phyloP scores from a whole-genome alignment of 2,797 vertebrate species.

The Centroberyx gerrardi region DNA sequence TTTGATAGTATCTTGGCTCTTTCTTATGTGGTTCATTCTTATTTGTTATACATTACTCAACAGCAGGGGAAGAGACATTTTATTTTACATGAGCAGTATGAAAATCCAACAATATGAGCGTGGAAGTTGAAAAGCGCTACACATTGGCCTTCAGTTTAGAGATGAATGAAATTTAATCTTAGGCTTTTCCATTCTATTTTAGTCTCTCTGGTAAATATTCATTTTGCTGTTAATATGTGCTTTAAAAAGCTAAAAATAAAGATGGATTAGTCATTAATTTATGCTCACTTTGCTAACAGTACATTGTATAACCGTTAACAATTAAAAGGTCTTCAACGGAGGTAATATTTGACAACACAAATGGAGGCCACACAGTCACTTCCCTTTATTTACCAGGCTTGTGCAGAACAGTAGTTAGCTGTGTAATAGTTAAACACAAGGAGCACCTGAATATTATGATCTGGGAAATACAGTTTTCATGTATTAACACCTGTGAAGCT shows the following conservation, averaged over 20 bases:
- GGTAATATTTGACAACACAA: not conserved
- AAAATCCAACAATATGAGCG: not conserved
- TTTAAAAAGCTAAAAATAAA: not conserved
- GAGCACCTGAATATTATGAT: not conserved
- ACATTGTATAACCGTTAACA: not conserved
- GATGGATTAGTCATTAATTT: not conserved
- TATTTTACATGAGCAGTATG: not conserved
- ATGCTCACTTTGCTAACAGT: not conserved
- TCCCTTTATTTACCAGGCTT: not conserved
- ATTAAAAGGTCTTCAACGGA: not conserved
- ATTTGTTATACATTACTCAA: constrained; percentile 2
- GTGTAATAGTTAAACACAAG: not conserved
- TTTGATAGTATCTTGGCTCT: constrained; percentile 14
- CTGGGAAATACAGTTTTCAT: not conserved
- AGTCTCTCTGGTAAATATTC: not conserved
- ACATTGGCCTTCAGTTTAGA: not conserved
- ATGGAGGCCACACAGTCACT: not conserved
- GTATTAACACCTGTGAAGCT: not conserved
- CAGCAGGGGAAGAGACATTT: not conserved
- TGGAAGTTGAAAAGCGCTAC: too few species aligned
- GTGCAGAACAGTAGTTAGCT: not conserved
- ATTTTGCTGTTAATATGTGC: not conserved
- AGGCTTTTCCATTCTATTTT: not conserved
- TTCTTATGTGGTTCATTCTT: not conserved
- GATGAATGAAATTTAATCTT: not conserved